These are phyloP conservation scores for Hypanus sabinus DNA, from an alignment of 2,113 vertebrate genomes.

Conservation along the genomic window DNA sequence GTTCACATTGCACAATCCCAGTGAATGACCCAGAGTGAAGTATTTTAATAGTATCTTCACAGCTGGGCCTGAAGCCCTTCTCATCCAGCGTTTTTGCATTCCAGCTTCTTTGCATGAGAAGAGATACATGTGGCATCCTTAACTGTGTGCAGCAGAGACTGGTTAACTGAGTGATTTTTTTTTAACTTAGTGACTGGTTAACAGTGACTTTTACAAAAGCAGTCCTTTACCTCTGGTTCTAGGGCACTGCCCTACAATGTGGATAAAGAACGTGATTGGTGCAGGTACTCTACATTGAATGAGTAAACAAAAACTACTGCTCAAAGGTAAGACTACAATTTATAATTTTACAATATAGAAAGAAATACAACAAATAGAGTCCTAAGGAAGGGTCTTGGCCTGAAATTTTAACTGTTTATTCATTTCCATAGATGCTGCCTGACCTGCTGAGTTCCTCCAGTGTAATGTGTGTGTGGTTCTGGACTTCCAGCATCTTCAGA, in stretches of 20 bases:
- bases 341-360: not conserved
- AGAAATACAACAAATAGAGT: not conserved
- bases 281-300: not conserved
- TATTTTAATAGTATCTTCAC: not conserved
- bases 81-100: not conserved
- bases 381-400: too few species aligned
- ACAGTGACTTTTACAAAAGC: not conserved
- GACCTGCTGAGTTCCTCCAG: too few species aligned
- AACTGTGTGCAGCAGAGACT: not conserved
- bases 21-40: not conserved
- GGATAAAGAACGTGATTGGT: not conserved
- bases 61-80: not conserved
- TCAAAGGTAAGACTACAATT: not conserved
- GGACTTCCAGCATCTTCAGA: too few species aligned
- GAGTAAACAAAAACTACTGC: not conserved
- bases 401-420: too few species aligned
- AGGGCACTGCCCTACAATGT: not conserved
- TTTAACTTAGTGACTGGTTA: too few species aligned
- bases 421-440: too few species aligned
- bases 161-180: not conserved
- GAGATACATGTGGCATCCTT: not conserved
- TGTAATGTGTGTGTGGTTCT: too few species aligned
- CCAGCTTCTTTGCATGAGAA: not conserved
- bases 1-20: not conserved
- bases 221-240: not conserved